These are phyloP conservation scores for Chymomyza costata DNA, from an alignment of 1,140 invertebrate species.

Conservation along the genomic window DNA sequence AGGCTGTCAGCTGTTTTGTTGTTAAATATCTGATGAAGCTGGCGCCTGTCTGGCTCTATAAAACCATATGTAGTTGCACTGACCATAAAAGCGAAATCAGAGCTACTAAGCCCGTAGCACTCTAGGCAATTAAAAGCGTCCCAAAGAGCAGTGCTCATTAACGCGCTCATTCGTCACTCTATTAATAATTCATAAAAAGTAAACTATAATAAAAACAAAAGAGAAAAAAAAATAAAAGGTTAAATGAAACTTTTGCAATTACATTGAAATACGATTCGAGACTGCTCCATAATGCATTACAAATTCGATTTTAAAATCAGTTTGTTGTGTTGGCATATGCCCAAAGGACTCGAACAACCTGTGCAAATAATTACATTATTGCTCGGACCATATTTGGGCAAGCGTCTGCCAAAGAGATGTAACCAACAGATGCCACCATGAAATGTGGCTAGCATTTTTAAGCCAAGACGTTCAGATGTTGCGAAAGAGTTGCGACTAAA, in stretches of 20 bases:
- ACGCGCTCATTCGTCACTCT: slow-evolving; percentile 48
- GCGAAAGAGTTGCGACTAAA: too few species aligned
- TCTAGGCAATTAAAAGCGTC: slow-evolving; percentile 70
- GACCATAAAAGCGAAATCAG: slow-evolving; percentile 59
- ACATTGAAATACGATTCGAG: slow-evolving; percentile 23
- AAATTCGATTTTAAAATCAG: slow-evolving; percentile 42
- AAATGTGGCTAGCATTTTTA: too few species aligned
- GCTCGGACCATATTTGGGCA: slow-evolving; percentile 31
- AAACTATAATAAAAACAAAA: too few species aligned
- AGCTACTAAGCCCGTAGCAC: slow-evolving; percentile 37
- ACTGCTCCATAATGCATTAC: slow-evolving; percentile 65
- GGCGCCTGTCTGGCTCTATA: slow-evolving; percentile 49
- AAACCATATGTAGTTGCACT: slow-evolving; percentile 37
- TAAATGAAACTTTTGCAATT: too few species aligned
- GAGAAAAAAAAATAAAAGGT: too few species aligned
- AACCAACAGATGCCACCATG: too few species aligned
- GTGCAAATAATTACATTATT: slow-evolving; percentile 24
- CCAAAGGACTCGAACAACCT: slow-evolving; percentile 51
- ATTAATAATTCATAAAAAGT: slow-evolving; percentile 69
- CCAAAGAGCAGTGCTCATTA: slow-evolving; percentile 66
- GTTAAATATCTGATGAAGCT: slow-evolving; percentile 9
- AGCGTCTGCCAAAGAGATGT: too few species aligned
- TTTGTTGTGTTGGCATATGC: slow-evolving; percentile 16
- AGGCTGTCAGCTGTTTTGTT: too few species aligned
- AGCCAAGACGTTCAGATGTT: too few species aligned